A percentile compares a stretch with the other conserved stretches of the same genome.
Conservation (phyloP, 2,888 invertebrate genomes). For the Esperia sulphurella region DNA sequence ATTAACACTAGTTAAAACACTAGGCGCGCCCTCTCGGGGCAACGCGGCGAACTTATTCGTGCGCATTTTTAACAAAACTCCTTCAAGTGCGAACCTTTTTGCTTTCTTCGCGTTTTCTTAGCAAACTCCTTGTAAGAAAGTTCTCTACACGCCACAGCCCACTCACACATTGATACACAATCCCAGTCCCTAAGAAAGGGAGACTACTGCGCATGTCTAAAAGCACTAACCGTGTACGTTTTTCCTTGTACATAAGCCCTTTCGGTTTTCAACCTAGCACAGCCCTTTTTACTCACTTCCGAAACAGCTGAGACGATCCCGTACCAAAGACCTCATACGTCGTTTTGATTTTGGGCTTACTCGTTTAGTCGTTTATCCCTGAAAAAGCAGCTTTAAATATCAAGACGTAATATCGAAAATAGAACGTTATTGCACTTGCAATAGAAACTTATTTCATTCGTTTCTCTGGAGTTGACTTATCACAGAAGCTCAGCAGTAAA, state of each 20-base stretch:
- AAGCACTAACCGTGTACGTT: conserved; percentile 26
- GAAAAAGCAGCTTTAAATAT: conserved; percentile 4
- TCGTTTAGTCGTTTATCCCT: conserved; percentile 9
- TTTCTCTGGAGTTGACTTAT: background rate
- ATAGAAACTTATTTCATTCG: conserved; percentile 17
- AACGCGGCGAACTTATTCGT: conserved; percentile 40
- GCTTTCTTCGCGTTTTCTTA: conserved; percentile 72
- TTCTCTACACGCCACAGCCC: conserved; percentile 42
- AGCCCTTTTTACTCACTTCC: conserved; percentile 13
- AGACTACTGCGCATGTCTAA: conserved; percentile 21
- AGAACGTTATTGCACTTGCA: fast-evolving
- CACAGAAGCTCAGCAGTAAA: conserved; percentile 20
- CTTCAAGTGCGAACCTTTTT: conserved; percentile 71
- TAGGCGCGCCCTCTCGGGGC: conserved; percentile 59
- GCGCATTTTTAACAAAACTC: conserved; percentile 67
- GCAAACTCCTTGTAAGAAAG: conserved; percentile 72
- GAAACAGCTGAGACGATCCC: conserved; percentile 25
- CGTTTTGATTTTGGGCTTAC: conserved; percentile 21
- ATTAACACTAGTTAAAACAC: conserved; percentile 19
- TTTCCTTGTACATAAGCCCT: conserved; percentile 16
- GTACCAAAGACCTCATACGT: conserved; percentile 12
- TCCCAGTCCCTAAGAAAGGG: conserved; percentile 29
- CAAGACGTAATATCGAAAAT: conserved; percentile 14
- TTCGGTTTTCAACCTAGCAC: conserved; percentile 8
- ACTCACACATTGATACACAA: conserved; percentile 38